Evolutionary conservation across 2,113 vertebrate species (phyloP).

Genomic region (Vulpes vulpes): DNA sequence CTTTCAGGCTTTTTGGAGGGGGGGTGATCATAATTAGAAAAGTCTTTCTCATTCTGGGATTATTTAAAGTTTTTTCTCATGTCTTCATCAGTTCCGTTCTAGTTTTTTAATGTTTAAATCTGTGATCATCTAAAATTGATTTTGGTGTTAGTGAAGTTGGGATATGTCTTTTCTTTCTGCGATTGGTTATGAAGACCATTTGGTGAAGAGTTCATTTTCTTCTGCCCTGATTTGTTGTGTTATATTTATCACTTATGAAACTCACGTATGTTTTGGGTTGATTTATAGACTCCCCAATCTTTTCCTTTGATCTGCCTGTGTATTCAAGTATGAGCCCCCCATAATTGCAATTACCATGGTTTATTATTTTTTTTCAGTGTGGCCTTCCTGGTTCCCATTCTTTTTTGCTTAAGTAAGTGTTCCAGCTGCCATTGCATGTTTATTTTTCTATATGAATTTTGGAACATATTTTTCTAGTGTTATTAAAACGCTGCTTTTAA

Average conservation of each 20-base stretch:
- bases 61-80: background rate
- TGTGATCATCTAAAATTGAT: background rate
- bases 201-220: background rate
- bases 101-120: background rate
- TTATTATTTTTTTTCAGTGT: background rate
- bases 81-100: background rate
- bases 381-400: background rate
- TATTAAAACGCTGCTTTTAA: background rate
- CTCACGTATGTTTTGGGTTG: background rate
- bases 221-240: background rate
- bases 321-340: background rate
- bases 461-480: background rate
- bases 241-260: background rate
- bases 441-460: background rate
- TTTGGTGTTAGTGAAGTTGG: background rate
- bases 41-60: background rate
- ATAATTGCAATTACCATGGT: background rate
- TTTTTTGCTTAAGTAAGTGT: background rate
- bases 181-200: background rate
- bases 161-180: background rate
- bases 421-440: background rate
- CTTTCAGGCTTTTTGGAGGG: background rate
- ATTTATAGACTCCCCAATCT: too few relatives aligned
- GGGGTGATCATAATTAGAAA: background rate
- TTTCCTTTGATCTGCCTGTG: background rate